Percentiles rank a stretch among this genome's conserved stretches.
Evolutionary conservation across 2,797 vertebrate genomes (phyloP).

Genomic region (Acanthornis magna): DNA sequence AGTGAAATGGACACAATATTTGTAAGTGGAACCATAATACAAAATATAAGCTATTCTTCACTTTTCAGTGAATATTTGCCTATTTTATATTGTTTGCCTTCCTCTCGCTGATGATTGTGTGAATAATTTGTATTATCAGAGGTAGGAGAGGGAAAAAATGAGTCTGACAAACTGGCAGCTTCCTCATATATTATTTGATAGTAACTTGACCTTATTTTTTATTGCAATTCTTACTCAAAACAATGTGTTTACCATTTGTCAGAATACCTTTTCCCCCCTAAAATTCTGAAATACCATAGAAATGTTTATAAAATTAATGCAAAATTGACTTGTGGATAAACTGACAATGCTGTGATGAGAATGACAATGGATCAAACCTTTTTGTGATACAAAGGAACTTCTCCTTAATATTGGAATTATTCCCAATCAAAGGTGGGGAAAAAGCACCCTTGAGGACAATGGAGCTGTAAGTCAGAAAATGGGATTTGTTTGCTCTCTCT

Average conservation of each 20-base stretch:
- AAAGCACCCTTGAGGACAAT: background rate
- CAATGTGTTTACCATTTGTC: background rate
- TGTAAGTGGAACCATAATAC: background rate
- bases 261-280: background rate
- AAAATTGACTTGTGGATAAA: background rate
- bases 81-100: background rate
- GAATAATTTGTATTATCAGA: background rate
- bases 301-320: background rate
- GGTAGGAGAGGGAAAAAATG: background rate
- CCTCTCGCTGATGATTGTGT: background rate
- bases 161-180: background rate
- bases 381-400: background rate
- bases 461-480: background rate
- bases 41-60: background rate
- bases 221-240: background rate
- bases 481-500: slow-evolving; percentile 14
- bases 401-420: background rate
- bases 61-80: background rate
- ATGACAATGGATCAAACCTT: background rate
- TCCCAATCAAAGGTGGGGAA: background rate
- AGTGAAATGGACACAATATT: background rate
- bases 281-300: background rate
- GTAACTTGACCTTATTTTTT: background rate
- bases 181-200: background rate
- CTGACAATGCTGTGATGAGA: background rate